These are phyloP conservation scores for Henicopernis longicauda DNA, from an alignment of 2,113 vertebrate genomes.

Conservation along the genomic window DNA sequence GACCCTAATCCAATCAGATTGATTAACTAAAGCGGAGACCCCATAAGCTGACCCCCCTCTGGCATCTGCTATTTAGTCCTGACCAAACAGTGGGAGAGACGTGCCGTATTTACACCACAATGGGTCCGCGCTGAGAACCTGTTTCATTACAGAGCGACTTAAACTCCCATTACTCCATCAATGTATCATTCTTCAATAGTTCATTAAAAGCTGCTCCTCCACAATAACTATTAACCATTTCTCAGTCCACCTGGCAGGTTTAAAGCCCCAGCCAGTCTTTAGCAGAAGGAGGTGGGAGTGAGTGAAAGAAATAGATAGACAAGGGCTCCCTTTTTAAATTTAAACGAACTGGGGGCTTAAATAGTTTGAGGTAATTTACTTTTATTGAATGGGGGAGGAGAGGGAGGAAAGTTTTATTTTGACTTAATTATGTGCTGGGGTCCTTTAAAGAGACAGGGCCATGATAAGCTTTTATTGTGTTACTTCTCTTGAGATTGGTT, in stretches of 20 bases:
- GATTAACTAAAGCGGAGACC: constrained; percentile 85
- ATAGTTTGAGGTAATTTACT: constrained; percentile 64
- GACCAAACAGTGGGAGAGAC: constrained; percentile 74
- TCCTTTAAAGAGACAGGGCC: constrained; percentile 17
- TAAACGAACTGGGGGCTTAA: constrained; percentile 39
- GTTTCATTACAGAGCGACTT: constrained; percentile 83
- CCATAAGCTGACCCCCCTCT: constrained; percentile 72
- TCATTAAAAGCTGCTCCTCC: constrained; percentile 82
- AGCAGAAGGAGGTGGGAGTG: constrained; percentile 49
- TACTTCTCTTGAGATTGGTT: neutral
- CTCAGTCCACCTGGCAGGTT: constrained; percentile 74
- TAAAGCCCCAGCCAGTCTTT: constrained; percentile 50
- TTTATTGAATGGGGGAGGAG: constrained; percentile 33
- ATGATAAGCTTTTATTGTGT: neutral
- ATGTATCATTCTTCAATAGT: constrained; percentile 79
- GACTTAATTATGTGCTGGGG: constrained; percentile 33
- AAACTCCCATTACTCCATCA: constrained; percentile 79
- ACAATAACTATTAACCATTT: constrained; percentile 76
- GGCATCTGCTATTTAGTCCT: constrained; percentile 72
- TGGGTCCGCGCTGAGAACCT: constrained; percentile 77
- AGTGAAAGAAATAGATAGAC: constrained; percentile 47
- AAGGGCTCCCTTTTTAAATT: constrained; percentile 52
- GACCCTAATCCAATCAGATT: constrained; percentile 99
- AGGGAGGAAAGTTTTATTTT: constrained; percentile 47
- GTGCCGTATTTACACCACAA: constrained; percentile 85